phyloP scores from a whole-genome alignment of 2,888 invertebrate species.

The Psylliodes chrysocephalus region DNA sequence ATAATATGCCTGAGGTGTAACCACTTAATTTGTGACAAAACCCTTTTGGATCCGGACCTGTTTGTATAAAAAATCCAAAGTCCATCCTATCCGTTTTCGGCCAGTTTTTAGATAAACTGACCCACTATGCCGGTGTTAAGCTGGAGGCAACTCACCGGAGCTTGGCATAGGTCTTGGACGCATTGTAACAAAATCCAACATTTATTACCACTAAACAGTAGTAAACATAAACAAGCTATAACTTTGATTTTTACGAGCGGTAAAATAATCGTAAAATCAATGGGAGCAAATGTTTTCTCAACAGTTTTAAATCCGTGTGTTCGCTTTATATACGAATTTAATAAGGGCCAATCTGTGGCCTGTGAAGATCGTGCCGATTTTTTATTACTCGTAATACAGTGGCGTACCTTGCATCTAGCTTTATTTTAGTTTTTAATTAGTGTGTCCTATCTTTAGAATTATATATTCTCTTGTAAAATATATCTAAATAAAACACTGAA shows the following conservation, averaged over 20 bases:
- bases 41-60: too few species aligned
- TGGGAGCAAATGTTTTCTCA: slow-evolving; percentile 59
- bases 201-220: slow-evolving; percentile 64
- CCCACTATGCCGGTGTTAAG: slow-evolving; percentile 17
- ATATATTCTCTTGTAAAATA: too few species aligned
- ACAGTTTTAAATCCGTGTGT: slow-evolving; percentile 46
- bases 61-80: too few species aligned
- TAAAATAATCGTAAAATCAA: slow-evolving; percentile 65
- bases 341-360: slow-evolving; percentile 21
- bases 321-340: slow-evolving; percentile 29
- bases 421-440: too few species aligned
- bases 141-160: slow-evolving; percentile 52
- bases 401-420: too few species aligned
- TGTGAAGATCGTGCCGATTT: background rate
- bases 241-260: slow-evolving; percentile 64
- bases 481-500: too few species aligned
- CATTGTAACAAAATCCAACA: slow-evolving; percentile 59
- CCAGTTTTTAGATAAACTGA: background rate
- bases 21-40: too few species aligned
- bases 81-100: background rate
- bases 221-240: slow-evolving; percentile 66
- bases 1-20: too few species aligned
- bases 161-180: slow-evolving; percentile 62
- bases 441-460: too few species aligned
- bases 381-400: slow-evolving; percentile 1